A percentile compares a stretch with the other conserved stretches of the same genome.
These are phyloP conservation scores for Melitaea cinxia DNA, from an alignment of 1,140 invertebrate genomes.

Conservation along the genomic window DNA sequence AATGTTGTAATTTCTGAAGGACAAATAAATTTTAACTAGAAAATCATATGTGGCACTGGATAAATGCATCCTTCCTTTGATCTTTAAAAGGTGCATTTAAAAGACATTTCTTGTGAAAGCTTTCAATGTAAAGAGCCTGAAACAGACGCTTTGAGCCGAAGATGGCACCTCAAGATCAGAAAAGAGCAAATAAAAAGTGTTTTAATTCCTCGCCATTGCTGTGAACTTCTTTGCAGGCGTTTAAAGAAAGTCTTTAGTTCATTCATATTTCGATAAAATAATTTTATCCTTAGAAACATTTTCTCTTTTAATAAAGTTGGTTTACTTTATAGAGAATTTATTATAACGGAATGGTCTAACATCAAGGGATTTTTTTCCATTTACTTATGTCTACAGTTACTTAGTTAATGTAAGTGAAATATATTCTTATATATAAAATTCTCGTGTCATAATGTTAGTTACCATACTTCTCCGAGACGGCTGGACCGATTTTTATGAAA, in stretches of 20 bases:
- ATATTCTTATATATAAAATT: neutral
- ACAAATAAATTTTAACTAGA: slow-evolving; percentile 15
- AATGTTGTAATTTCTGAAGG: neutral
- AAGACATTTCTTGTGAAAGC: slow-evolving; percentile 26
- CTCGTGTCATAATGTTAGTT: too few relatives aligned
- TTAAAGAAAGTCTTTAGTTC: neutral
- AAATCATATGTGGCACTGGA: slow-evolving; percentile 11
- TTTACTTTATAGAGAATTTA: neutral
- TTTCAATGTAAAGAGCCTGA: slow-evolving; percentile 28
- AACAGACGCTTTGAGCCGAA: slow-evolving; percentile 26
- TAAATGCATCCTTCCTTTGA: slow-evolving; percentile 27
- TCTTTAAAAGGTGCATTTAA: slow-evolving; percentile 25
- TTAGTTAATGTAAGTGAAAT: neutral
- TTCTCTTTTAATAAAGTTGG: neutral
- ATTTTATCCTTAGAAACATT: neutral
- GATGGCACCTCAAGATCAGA: slow-evolving; percentile 26
- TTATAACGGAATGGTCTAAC: neutral
- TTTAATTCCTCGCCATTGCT: slow-evolving; percentile 26
- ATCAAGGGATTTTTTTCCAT: neutral
- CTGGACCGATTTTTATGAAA: too few relatives aligned
- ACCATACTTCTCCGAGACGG: too few relatives aligned
- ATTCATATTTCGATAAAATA: neutral
- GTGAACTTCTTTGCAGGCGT: slow-evolving; percentile 16
- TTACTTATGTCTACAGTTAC: neutral
- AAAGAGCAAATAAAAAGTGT: slow-evolving; percentile 31